Percentiles rank a stretch among this genome's conserved stretches.
Evolutionary conservation across 2,113 vertebrate species (phyloP).

Genomic region (Fulmarus glacialis): DNA sequence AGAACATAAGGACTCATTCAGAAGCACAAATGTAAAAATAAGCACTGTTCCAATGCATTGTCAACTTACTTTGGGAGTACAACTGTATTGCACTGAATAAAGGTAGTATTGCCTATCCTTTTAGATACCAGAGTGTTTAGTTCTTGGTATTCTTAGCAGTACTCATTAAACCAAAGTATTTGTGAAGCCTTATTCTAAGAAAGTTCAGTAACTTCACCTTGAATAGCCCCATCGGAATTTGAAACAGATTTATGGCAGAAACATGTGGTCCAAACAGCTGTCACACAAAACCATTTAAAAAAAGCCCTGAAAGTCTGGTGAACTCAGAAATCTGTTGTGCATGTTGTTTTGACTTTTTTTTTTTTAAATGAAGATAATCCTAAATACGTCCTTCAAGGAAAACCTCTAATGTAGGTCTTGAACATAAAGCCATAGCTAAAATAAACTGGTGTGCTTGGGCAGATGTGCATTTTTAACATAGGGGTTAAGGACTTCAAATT

Average conservation of each 20-base stretch:
- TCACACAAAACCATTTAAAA: neutral
- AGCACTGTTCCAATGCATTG: neutral
- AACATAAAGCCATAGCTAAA: neutral
- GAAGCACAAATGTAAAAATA: neutral
- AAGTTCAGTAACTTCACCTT: slow-evolving; percentile 21
- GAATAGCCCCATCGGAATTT: slow-evolving; percentile 10
- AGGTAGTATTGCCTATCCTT: neutral
- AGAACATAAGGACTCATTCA: neutral
- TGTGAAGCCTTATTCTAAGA: neutral
- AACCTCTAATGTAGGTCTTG: neutral
- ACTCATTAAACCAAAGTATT: neutral
- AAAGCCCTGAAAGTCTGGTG: neutral
- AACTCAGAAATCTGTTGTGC: neutral
- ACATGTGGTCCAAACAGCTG: slow-evolving; percentile 13
- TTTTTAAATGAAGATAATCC: neutral
- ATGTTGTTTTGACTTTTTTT: neutral
- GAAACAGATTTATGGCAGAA: slow-evolving; percentile 37
- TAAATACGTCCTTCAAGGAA: neutral
- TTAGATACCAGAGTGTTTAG: neutral
- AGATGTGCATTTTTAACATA: neutral
- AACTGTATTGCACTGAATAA: neutral
- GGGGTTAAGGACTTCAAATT: neutral
- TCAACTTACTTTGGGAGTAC: neutral
- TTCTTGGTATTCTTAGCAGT: neutral
- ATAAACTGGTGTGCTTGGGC: neutral